Conservation (phyloP, 2,797 vertebrate species). For the Streptopelia turtur region DNA sequence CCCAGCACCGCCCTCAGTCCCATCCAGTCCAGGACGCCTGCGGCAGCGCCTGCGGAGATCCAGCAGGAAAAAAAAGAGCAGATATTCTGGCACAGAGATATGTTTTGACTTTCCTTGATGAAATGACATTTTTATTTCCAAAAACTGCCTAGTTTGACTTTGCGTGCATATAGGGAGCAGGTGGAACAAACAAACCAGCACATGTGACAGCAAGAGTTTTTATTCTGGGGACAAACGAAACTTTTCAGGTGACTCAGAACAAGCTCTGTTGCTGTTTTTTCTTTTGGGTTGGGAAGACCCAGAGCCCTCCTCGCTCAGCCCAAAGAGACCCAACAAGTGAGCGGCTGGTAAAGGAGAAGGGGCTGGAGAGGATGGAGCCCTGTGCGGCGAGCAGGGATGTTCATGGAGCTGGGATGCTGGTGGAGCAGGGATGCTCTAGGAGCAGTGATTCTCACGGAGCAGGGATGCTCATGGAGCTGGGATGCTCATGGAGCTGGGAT, state of each 20-base stretch:
- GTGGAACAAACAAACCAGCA: conserved; percentile 37
- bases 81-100: conserved; percentile 17
- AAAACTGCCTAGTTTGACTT: conserved; percentile 31
- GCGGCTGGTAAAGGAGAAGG: background rate
- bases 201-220: conserved; percentile 46
- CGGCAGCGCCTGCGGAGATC: background rate
- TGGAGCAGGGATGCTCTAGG: too few species aligned
- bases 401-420: too few species aligned
- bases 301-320: background rate
- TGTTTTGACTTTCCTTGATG: conserved; percentile 55
- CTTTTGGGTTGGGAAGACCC: background rate
- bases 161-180: background rate
- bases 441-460: background rate
- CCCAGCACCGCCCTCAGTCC: background rate
- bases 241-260: conserved; percentile 1
- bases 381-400: too few species aligned
- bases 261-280: background rate
- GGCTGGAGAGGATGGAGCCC: background rate
- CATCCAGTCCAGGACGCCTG: background rate
- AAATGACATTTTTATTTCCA: conserved; percentile 60
- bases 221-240: conserved; percentile 44
- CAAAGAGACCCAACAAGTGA: background rate
- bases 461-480: background rate
- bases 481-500: background rate
- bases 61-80: background rate